phyloP scores from a whole-genome alignment of 2,888 invertebrate species.

The Xestia sexstrigata region DNA sequence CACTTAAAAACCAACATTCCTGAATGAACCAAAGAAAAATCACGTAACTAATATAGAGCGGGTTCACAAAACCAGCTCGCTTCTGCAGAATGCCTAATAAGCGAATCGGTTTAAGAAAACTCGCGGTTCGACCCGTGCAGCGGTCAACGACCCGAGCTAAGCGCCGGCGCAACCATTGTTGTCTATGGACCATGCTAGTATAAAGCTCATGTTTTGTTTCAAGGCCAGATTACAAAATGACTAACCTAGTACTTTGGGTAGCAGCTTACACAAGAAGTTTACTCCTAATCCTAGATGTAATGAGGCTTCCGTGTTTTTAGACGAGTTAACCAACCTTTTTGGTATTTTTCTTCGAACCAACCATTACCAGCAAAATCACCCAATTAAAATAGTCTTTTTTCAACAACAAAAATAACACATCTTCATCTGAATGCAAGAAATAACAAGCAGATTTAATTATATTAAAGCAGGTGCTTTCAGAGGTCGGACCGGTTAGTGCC shows the following conservation, averaged over 20 bases:
- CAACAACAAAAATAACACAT: neutral
- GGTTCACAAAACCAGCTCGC: conserved; percentile 73
- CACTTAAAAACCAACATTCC: conserved; percentile 48
- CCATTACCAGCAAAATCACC: conserved; percentile 9
- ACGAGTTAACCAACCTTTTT: conserved; percentile 6
- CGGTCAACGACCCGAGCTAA: conserved; percentile 83
- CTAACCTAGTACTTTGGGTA: conserved; percentile 53
- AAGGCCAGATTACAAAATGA: conserved; percentile 75
- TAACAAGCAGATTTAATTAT: conserved; percentile 58
- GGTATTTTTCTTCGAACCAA: neutral
- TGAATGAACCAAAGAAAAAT: conserved; percentile 57
- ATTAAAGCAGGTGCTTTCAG: conserved; percentile 66
- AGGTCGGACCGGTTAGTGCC: conserved; percentile 61
- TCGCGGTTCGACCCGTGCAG: conserved; percentile 84
- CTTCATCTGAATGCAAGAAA: conserved; percentile 24
- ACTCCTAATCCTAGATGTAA: conserved; percentile 5
- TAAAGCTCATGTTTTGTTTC: conserved; percentile 74
- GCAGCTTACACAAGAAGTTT: conserved; percentile 34
- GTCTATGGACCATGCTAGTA: conserved; percentile 80
- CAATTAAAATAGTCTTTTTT: conserved; percentile 4
- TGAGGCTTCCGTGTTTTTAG: conserved; percentile 7
- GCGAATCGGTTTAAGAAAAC: conserved; percentile 88
- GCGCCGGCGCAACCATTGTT: conserved; percentile 88
- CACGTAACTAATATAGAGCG: conserved; percentile 75
- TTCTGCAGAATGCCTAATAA: conserved; percentile 86